Evolutionary conservation across 2,113 vertebrate species (phyloP).

Genomic region (Saimiri boliviensis): DNA sequence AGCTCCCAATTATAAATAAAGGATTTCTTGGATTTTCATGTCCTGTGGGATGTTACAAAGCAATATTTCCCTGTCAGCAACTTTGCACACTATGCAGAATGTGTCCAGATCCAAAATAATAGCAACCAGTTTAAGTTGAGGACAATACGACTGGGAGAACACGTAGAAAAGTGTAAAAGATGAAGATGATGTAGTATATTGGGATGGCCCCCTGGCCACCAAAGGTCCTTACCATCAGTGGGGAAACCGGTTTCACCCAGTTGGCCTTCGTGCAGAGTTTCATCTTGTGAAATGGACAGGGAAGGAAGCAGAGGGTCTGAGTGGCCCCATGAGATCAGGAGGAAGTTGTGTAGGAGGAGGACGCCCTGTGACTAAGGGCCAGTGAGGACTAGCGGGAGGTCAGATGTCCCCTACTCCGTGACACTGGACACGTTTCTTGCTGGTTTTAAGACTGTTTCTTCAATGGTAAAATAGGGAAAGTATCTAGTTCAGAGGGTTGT

Average conservation of each 20-base stretch:
- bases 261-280: not conserved
- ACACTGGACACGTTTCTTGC: not conserved
- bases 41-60: not conserved
- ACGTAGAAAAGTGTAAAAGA: too few relatives aligned
- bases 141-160: not conserved
- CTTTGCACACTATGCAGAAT: not conserved
- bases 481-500: not conserved
- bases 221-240: rapidly evolving
- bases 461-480: not conserved
- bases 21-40: not conserved
- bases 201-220: not conserved
- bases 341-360: not conserved
- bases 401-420: too few relatives aligned
- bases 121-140: not conserved
- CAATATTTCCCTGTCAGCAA: not conserved
- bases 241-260: not conserved
- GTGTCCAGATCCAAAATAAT: not conserved
- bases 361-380: not conserved
- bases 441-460: not conserved
- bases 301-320: not conserved
- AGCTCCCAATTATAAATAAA: not conserved
- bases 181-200: rapidly evolving
- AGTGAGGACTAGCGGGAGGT: not conserved
- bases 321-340: not conserved
- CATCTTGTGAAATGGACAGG: too few relatives aligned